Percentiles rank a stretch among this genome's conserved stretches.
Evolutionary conservation across 2,888 invertebrate species (phyloP).

Genomic region (Macaria liturata): DNA sequence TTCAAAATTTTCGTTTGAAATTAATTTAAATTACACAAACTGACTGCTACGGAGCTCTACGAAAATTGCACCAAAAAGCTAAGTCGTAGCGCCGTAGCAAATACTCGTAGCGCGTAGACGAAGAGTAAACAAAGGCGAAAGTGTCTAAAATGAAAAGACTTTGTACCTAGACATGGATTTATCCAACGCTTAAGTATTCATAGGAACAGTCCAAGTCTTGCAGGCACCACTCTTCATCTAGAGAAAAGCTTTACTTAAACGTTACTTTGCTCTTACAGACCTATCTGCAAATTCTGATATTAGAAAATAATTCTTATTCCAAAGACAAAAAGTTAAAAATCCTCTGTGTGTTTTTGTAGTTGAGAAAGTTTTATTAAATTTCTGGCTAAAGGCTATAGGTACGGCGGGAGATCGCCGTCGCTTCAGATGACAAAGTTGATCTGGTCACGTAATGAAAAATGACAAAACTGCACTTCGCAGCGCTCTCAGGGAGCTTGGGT

Average conservation of each 20-base stretch:
- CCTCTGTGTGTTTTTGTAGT: slow-evolving; percentile 3
- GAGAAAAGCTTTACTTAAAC: slow-evolving; percentile 62
- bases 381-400: slow-evolving; percentile 55
- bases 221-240: slow-evolving; percentile 68
- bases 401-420: slow-evolving; percentile 55
- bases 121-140: slow-evolving; percentile 26
- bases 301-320: slow-evolving; percentile 24
- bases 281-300: slow-evolving; percentile 10
- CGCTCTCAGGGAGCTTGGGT: slow-evolving; percentile 38
- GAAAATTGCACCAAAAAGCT: slow-evolving; percentile 22
- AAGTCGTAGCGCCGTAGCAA: slow-evolving; percentile 32
- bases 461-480: slow-evolving; percentile 72
- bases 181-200: slow-evolving; percentile 68
- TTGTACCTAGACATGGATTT: slow-evolving; percentile 55
- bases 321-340: slow-evolving; percentile 30
- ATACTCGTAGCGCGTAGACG: slow-evolving; percentile 25
- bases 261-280: slow-evolving; percentile 25
- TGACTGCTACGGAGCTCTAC: slow-evolving; percentile 22
- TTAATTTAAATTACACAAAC: background rate
- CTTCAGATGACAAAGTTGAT: slow-evolving; percentile 82
- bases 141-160: slow-evolving; percentile 37
- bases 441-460: slow-evolving; percentile 88
- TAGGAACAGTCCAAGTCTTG: slow-evolving; percentile 65
- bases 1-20: background rate
- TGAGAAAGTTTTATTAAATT: slow-evolving; percentile 19